Base-by-base conservation (phyloP, 30 jellyfish, hydroid and myxozoan genomes). In the Rhopilema esculentum region DNA sequence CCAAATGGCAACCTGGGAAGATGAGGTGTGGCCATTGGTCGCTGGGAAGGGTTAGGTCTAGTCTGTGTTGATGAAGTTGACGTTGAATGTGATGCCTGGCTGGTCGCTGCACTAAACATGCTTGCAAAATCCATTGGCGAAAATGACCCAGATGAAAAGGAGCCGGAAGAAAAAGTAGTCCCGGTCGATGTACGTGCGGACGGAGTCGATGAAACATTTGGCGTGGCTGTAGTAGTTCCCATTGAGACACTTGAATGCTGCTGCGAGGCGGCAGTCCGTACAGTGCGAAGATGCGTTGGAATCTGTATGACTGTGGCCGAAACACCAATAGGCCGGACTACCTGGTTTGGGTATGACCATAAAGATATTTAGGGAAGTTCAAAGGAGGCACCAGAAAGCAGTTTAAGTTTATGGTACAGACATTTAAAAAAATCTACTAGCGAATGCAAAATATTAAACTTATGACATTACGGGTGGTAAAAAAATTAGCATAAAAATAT, bases 281-380 rank as follows among this genome's bases (percentile, higher is more conserved):
- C 63, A 50, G 22, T 30, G 69, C 85, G 91, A 33, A 51, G 32
- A 7, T 24, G 51, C 50, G 95, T 72, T 4, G 98, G 98, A 53
- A 92, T 82, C 24, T 87, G 98, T 20, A 92, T 94, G 24, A 92
- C 98, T 53, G 97, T 81, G 23, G 98, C 93, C 66, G 98, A 87
- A 8, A 92, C 89, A 32, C 94, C 94, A 24, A 85, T 74, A 2
- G 94, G 89, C 16, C 83, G 72, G 7, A 64, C 18, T n/a, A 80
- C 67, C 90, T 80, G 69, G 6, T 40, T 40, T 40, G 57, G 12
- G 12, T n/a, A n/a, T n/a, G n/a, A n/a, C n/a, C 28, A 4, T 51
- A 51, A 51, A 51, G 15, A 51, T 51, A 51, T 51, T 51, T 15
- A 51, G 27, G 23, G 17, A 23, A 12, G 9, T 16, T 12, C 77